Evolutionary conservation across 2,797 vertebrate genomes (phyloP), one percentile per base, ranked within the genome.

Genomic region (Pelobates cultripes): DNA sequence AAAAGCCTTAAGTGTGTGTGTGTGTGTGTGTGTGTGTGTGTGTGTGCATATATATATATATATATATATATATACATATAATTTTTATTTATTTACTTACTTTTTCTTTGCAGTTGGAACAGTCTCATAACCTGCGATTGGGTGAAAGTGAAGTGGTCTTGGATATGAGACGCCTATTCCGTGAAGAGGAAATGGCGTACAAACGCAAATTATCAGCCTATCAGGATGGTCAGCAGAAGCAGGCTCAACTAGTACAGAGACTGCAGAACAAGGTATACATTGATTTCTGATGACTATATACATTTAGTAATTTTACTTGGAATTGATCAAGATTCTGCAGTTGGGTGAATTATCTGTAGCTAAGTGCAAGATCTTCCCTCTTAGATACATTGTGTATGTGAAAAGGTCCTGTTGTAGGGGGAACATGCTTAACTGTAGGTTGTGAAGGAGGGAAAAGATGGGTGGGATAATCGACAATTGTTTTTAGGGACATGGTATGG

Each of bases 161-260:
- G 45, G 84, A 86, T 13, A 41, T 90, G 85, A 88, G 88, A 55
- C 86, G 85, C 60, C 90, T 90, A 43, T 74, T 88, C 28, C 87
- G 90, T 74, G 90, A 79, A 41, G 92, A 91, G 69, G 93, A 93
- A 84, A 88, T 85, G 60, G 83, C 80, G 3, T 93, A 93, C 84
- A 89, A 87, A 51, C 88, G 90, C 75, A 94, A 92, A 72, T 90
- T 96, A 74, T 90, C 92, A 85, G 89, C 88, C 42, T 95, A 90
- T 87, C 94, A 95, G 84, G 95, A 95, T 47, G 94, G 93, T 57
- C 95, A 96, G 86, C 92, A 93, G 86, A 93, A 90, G 79, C 94
- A 96, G 85, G 93, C 90, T 13, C 94, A 93, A 79, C 90, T 95
- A 15, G 95, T 96, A 60, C 93, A 95, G 84, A 95, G 91, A 86